Base-by-base conservation (phyloP, 2,888 invertebrate genomes). In the Lepidocyrtinus sp. region DNA sequence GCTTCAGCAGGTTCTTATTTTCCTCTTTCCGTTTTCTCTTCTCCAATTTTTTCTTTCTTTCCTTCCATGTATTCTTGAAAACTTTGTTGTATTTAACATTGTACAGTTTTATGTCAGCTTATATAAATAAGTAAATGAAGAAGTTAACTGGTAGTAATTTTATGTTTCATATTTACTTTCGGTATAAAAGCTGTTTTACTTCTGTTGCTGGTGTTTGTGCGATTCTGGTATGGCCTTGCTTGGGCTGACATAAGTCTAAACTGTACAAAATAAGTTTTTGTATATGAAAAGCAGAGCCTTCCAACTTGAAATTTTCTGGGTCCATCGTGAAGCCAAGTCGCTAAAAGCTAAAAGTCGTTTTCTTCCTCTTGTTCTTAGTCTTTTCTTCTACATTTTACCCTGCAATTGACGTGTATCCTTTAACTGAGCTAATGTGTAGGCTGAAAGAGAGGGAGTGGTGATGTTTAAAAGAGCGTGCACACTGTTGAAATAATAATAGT, bases 371-470 rank as follows among this genome's bases (percentile, higher is more conserved):
- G 27, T 12, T 59, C 21, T 76, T 9, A 59, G 46, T 78, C 61
- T 77, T 36, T 59, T 36, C 36, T 45, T 73, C 45, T 69, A n/a
- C n/a, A n/a, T n/a, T n/a, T n/a, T n/a, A n/a, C 81, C 65, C 85
- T 85, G 85, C 85, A 85, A 84, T 83, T 85, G 85, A 85, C 85
- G 82, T 82, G 85, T 82, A 82, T 80, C 81, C 81, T 83, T 82
- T 82, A 82, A 83, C 81, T 70, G 83, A 85, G 82, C 80, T 85
- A 82, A 85, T 82, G 76, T 72, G 67, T 45, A 46, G 12, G 36
- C 36, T 36, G 36, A 12, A 36, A 36, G 72, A 67, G 59, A 76
- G 71, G 76, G 36, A 36, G 64, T 76, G 59, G 46, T 67, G 55
- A 61, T 72, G 71, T 68, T 77, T 76, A 76, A 70, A 76, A 71